These are phyloP conservation scores for Martes flavigula DNA, from an alignment of 2,797 vertebrate species.

Conservation along the genomic window DNA sequence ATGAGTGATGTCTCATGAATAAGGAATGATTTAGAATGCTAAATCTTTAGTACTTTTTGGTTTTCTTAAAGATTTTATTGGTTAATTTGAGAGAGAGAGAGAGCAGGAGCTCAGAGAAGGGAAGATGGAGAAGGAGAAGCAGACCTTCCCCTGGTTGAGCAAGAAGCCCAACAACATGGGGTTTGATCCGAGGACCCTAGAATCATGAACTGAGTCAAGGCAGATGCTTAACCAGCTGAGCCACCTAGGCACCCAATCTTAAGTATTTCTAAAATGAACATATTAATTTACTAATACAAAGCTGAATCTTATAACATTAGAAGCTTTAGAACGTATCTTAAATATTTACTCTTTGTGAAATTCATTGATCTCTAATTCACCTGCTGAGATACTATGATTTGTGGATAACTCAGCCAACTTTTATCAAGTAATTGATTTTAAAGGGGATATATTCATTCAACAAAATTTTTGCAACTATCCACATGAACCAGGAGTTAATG, in stretches of 20 bases:
- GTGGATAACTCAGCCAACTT: neutral
- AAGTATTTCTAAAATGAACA: conserved; percentile 12
- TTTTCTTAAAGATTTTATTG: neutral
- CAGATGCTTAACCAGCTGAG: neutral
- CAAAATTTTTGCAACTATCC: neutral
- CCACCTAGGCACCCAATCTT: neutral
- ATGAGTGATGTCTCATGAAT: conserved; percentile 1
- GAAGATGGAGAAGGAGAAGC: neutral
- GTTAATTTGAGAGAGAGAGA: neutral
- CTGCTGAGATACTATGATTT: neutral
- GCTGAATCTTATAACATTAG: neutral
- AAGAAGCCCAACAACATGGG: neutral
- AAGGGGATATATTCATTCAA: neutral
- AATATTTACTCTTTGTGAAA: neutral
- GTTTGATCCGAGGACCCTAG: neutral
- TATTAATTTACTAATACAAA: neutral
- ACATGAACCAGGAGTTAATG: neutral
- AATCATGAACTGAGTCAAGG: neutral
- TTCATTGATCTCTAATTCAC: neutral
- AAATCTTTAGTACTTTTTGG: neutral
- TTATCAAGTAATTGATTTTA: neutral
- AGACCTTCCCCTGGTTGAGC: fast-evolving
- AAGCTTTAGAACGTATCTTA: neutral
- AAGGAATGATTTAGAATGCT: conserved; percentile 11
- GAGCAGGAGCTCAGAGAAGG: neutral